Evolutionary conservation across 2,797 vertebrate genomes (phyloP).

Genomic region (Anniella stebbinsi): DNA sequence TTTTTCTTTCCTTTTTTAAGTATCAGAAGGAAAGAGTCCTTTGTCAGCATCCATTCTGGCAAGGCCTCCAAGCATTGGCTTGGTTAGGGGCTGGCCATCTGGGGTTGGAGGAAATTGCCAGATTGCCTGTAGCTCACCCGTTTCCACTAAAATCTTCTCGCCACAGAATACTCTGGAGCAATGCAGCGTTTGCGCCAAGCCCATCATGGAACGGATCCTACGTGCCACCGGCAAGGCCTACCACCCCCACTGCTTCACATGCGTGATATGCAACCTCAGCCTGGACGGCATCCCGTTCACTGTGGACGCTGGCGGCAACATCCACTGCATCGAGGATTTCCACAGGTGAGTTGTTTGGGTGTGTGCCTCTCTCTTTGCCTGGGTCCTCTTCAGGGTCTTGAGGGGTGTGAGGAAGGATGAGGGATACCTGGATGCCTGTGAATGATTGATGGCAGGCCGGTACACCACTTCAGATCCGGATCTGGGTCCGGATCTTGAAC

Average conservation of each 20-base stretch:
- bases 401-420: too few relatives aligned
- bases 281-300: conserved; percentile 98
- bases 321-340: conserved; percentile 99
- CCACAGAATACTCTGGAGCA: conserved; percentile 95
- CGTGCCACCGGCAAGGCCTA: conserved; percentile 97
- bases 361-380: too few relatives aligned
- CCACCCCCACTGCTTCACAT: conserved; percentile 98
- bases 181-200: conserved; percentile 93
- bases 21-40: not conserved
- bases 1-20: too few relatives aligned
- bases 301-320: conserved; percentile 94
- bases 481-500: too few relatives aligned
- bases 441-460: too few relatives aligned
- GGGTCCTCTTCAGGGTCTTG: too few relatives aligned
- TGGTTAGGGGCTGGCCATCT: not conserved
- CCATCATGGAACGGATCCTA: conserved; percentile 98
- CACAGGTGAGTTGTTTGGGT: conserved; percentile 86
- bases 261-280: conserved; percentile 95
- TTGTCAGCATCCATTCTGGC: not conserved
- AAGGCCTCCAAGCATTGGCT: conserved; percentile 20
- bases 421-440: too few relatives aligned
- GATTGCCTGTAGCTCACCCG: not conserved
- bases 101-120: not conserved
- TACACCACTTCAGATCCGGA: too few relatives aligned
- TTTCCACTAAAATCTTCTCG: conserved; percentile 21